Evolutionary conservation across 2,888 invertebrate genomes (phyloP), one percentile per base, ranked within the genome.

Genomic region (Drosophila siamana): DNA sequence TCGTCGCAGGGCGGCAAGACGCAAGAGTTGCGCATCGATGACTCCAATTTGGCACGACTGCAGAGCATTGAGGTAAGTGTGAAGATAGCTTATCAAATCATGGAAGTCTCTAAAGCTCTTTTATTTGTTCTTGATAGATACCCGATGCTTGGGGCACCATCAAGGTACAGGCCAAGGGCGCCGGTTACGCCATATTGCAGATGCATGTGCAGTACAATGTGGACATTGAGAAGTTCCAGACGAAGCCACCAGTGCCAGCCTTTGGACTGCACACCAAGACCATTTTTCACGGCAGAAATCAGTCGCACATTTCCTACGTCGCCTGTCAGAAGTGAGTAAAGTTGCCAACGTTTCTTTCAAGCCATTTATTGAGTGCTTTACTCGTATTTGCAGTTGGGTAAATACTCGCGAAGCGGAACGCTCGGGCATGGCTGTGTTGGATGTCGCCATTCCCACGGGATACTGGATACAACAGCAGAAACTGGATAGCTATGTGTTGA

Each of bases 61-160:
- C 97, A 97, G 92, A 94, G 93, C 70, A 94, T 98, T 63, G 95
- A 97, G 84, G 96, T 96, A 85, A 84, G 26, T 26, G n/a, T 11
- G n/a, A 33, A 3, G 11, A 1, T 4, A 33, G n/a, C 33, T 33
- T n/a, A 0, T 9, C 2, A 9, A 28, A 28, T 3, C 19, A n/a
- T 28, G 9, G 3, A 9, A 28, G 8, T 28, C 28, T 28, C 16
- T 11, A 4, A 16, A n/a, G n/a, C n/a, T 0, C 11, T 7, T 2
- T 40, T 15, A 1, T n/a, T 26, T 28, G 28, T 7, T 26, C 1
- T 30, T 0, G 7, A 5, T 26, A 96, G 96, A 97, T 98, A 91
- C 97, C 97, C 0, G 95, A 96, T 88, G 98, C 98, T 46, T 98
- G 97, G 96, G 98, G 98, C 86, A 97, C 97, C 0, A 97, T 98